These are phyloP conservation scores for Salarias fasciatus DNA, from an alignment of 2,797 vertebrate species.

Conservation along the genomic window DNA sequence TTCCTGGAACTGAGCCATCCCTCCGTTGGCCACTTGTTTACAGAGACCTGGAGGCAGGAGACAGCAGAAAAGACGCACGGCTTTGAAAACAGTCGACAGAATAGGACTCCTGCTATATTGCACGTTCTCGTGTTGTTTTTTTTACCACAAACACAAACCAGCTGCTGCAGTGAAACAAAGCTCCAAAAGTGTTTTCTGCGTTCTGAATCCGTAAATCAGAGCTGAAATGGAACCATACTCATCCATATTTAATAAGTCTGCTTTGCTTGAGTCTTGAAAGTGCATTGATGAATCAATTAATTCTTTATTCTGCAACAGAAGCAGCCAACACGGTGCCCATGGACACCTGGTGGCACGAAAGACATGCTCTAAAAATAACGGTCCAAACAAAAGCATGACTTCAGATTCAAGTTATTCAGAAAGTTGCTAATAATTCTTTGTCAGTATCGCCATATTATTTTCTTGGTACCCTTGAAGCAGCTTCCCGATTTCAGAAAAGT, in stretches of 20 bases:
- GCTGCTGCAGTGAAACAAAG: neutral
- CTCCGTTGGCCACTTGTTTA: conserved; percentile 83
- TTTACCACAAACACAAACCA: neutral
- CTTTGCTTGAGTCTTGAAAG: neutral
- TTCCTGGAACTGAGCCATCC: conserved; percentile 95
- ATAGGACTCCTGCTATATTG: neutral
- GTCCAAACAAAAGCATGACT: too few relatives aligned
- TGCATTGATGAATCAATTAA: neutral
- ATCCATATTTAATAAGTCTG: neutral
- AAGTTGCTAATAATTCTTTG: too few relatives aligned
- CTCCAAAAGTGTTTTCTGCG: neutral
- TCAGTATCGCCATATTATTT: too few relatives aligned
- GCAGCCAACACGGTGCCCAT: too few relatives aligned
- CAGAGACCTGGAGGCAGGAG: conserved; percentile 84
- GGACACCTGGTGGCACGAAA: too few relatives aligned
- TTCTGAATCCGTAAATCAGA: neutral
- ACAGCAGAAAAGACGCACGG: fast-evolving
- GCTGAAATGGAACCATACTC: neutral
- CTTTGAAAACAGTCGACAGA: neutral
- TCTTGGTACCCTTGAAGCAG: too few relatives aligned
- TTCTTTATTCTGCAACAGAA: neutral
- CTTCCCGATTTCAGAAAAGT: too few relatives aligned
- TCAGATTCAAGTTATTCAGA: too few relatives aligned
- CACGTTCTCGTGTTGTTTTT: neutral
- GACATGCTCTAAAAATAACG: too few relatives aligned